Evolutionary conservation across 2,888 invertebrate species (phyloP).

Genomic region (Stegophylla sp.): DNA sequence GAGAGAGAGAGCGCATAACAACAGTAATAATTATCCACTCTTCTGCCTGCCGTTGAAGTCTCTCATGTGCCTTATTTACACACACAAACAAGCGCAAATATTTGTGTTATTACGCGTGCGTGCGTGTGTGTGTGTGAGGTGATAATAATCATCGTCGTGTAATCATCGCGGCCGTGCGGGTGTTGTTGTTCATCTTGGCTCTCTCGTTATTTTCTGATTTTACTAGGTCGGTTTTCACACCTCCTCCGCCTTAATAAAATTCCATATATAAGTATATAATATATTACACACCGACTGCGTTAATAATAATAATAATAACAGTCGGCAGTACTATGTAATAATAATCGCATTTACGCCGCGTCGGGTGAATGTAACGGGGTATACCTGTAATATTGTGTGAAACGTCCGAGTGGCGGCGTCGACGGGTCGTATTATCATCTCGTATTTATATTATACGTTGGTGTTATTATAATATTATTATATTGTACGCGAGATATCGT

Average conservation of each 20-base stretch:
- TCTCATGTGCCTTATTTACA: neutral
- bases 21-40: slow-evolving; percentile 25
- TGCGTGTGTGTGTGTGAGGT: slow-evolving; percentile 1
- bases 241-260: slow-evolving; percentile 17
- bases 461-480: too few species aligned
- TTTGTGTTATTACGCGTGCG: neutral
- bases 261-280: too few species aligned
- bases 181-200: slow-evolving; percentile 25
- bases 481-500: too few species aligned
- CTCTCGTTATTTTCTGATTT: slow-evolving; percentile 19
- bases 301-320: neutral
- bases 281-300: neutral
- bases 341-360: slow-evolving; percentile 18
- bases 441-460: neutral
- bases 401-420: neutral
- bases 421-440: neutral
- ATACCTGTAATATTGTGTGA: slow-evolving; percentile 21
- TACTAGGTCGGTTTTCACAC: slow-evolving; percentile 34
- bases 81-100: too few species aligned
- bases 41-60: neutral
- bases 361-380: neutral
- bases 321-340: slow-evolving; percentile 1
- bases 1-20: slow-evolving; percentile 20
- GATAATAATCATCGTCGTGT: slow-evolving; percentile 25
- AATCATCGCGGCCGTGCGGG: neutral